phyloP scores from a whole-genome alignment of 1,140 invertebrate species.

The Leguminivora glycinivorella region DNA sequence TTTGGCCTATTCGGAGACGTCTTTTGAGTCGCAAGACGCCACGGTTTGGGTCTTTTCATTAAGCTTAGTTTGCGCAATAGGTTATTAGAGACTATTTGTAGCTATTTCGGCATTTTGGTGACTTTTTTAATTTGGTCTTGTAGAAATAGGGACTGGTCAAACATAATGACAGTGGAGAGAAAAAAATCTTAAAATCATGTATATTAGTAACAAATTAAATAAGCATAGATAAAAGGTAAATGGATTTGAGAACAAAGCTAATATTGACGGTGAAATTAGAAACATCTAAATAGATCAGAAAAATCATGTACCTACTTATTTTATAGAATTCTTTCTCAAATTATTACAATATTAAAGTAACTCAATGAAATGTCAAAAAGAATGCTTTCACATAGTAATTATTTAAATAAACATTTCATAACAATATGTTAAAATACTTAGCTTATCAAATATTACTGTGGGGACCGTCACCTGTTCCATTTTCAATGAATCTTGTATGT shows the following conservation, averaged over 20 bases:
- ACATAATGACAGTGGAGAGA: background rate
- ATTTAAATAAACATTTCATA: background rate
- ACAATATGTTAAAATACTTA: background rate
- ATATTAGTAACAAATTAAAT: no score
- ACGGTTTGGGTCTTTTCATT: background rate
- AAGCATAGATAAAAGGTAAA: no score
- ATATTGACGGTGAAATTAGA: no score
- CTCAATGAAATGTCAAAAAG: background rate
- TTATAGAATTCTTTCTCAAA: background rate
- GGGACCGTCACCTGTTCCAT: background rate
- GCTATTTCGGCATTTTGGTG: background rate
- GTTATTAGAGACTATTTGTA: background rate
- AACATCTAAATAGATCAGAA: no score
- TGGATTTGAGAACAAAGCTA: no score
- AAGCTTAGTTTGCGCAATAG: slow-evolving; percentile 18
- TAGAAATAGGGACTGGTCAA: background rate
- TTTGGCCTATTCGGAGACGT: slow-evolving; percentile 41
- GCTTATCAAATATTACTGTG: slow-evolving; percentile 5
- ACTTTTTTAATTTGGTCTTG: slow-evolving; percentile 12
- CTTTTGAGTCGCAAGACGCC: slow-evolving; percentile 42
- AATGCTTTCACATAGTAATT: background rate
- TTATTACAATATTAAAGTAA: background rate
- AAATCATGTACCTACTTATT: no score
- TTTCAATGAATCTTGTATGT: slow-evolving; percentile 1
- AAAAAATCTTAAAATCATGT: no score